Base-by-base conservation (phyloP, 53 echinoderm and acorn worm genomes). In the Pentamera pediparva region DNA sequence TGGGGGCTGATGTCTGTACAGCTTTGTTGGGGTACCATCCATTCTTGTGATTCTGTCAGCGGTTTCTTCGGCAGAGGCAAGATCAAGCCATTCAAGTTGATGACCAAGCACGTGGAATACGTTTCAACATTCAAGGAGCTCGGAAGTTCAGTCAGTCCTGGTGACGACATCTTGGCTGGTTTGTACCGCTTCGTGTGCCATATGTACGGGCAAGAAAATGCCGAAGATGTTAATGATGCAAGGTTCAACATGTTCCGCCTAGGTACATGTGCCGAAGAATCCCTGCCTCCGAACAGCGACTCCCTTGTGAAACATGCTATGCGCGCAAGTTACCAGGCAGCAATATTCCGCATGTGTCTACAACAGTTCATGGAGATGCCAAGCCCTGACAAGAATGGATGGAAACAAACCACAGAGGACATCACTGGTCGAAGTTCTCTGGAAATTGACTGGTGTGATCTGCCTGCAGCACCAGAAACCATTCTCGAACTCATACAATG, bases 201-300 rank as follows among this genome's bases (percentile, higher is more conserved):
- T 30, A 12, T 82, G 76, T 82, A 82, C 40, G 65, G 57, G 35
- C 55, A 52, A 27, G 26, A 61, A 17, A 51, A 48, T 32, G 49
- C 22, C 3, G 13, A 49, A 22, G 39, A 81, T 61, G 65, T 82
- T 15, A 82, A 82, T 51, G 55, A 35, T 26, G 83, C 77, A 11
- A 28, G 83, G 4, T 83, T 59, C 28, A 38, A 58, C 60, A 59
- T 22, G 41, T 70, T 83, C 25, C 51, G 48, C 5, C 37, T 83
- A 19, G 69, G 60, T 13, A 83, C 50, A 21, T 45, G 41, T 40
- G 69, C 70, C 12, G 84, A 83, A 35, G 67, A 58, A 22, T 20
- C 49, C 26, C 64, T 83, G 11, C 84, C 84, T 32, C 78, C 83
- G n/a, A n/a, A n/a, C n/a, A n/a, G n/a, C n/a, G n/a, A n/a, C n/a